phyloP scores from a whole-genome alignment of 2,797 vertebrate genomes.

The Lagodon rhomboides region DNA sequence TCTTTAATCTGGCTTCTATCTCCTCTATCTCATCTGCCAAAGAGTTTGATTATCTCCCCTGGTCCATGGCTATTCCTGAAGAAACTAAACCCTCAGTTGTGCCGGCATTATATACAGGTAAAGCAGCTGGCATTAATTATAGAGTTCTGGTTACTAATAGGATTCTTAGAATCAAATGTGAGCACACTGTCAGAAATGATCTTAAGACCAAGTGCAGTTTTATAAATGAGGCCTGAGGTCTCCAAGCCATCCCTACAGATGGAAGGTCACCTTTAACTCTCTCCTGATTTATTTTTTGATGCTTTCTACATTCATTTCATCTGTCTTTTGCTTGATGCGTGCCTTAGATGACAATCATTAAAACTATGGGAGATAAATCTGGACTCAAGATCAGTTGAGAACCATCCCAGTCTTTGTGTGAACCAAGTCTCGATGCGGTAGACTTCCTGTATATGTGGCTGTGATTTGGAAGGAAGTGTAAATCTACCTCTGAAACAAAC shows the following conservation, averaged over 20 bases:
- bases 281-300: background rate
- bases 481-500: constrained; percentile 91
- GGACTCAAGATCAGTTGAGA: background rate
- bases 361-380: background rate
- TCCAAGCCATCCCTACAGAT: background rate
- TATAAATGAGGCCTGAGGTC: background rate
- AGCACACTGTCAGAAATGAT: no score
- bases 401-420: background rate
- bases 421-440: background rate
- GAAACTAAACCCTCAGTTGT: no score
- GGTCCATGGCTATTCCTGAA: no score
- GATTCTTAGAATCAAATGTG: no score
- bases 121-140: no score
- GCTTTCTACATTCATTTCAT: background rate
- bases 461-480: background rate
- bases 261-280: background rate
- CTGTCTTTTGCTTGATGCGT: background rate
- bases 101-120: no score
- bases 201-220: no score
- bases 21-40: no score
- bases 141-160: no score
- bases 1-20: no score
- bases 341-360: background rate
- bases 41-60: no score
- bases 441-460: no score